Conservation (phyloP, 2,113 vertebrate genomes). For the Donacobius atricapilla region DNA sequence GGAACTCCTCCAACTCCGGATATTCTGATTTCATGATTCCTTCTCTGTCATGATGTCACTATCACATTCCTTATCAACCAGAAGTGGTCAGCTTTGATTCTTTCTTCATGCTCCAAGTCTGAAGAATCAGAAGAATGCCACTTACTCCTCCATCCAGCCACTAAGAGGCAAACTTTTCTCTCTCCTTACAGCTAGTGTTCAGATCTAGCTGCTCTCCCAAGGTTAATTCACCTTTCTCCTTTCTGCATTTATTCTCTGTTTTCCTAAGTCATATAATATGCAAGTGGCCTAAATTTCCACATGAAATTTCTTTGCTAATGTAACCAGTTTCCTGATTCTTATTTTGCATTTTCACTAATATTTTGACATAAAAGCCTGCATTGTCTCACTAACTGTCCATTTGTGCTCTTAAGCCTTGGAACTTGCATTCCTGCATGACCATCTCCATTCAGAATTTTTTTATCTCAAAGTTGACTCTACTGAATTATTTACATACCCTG, state of each 20-base stretch:
- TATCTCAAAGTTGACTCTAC: background rate
- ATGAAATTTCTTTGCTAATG: background rate
- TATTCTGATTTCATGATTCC: background rate
- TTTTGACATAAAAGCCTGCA: background rate
- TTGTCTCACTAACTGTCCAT: fast-evolving
- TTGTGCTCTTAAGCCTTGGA: background rate
- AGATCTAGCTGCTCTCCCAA: background rate
- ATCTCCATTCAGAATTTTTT: background rate
- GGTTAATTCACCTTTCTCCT: background rate
- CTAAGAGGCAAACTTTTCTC: background rate
- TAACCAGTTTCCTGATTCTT: background rate
- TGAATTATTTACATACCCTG: background rate
- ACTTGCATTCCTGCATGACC: background rate
- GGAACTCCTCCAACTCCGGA: background rate
- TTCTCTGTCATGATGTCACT: background rate
- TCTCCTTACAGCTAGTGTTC: background rate
- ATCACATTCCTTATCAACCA: background rate
- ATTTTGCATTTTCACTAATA: background rate
- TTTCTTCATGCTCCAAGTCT: background rate
- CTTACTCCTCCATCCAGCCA: background rate
- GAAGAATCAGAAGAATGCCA: background rate
- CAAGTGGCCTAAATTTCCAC: background rate
- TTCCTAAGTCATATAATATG: background rate
- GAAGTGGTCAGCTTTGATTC: background rate
- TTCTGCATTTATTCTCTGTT: background rate